A percentile compares a stretch with the other conserved stretches of the same genome.
phyloP scores from a whole-genome alignment of 2,888 invertebrate genomes.

The Clivina fossor region DNA sequence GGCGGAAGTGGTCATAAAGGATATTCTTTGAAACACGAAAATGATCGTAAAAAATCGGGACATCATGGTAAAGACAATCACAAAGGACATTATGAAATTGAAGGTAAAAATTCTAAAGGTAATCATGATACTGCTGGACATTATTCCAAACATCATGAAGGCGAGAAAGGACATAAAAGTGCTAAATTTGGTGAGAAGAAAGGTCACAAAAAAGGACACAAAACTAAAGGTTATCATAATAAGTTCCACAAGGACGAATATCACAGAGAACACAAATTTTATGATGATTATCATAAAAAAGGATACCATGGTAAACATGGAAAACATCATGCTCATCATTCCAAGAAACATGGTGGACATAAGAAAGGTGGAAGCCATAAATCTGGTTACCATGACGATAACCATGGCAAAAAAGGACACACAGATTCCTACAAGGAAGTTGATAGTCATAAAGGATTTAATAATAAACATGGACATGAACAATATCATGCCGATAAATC shows the following conservation, averaged over 20 bases:
- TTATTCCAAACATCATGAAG: conserved; percentile 66
- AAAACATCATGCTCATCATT: conserved; percentile 66
- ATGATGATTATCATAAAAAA: conserved; percentile 71
- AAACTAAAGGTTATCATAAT: conserved; percentile 77
- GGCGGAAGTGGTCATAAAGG: conserved; percentile 57
- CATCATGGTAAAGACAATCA: conserved; percentile 62
- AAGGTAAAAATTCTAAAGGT: conserved; percentile 64
- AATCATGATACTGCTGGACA: conserved; percentile 66
- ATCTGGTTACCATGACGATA: conserved; percentile 62
- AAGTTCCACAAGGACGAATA: conserved; percentile 78
- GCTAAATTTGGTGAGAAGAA: conserved; percentile 73
- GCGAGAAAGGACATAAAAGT: conserved; percentile 67
- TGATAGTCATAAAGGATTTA: conserved; percentile 65
- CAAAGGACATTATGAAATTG: conserved; percentile 62
- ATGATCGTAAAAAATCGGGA: conserved; percentile 62
- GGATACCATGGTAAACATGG: conserved; percentile 71
- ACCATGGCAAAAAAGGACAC: conserved; percentile 66
- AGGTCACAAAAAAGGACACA: conserved; percentile 76
- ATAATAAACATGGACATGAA: conserved; percentile 64
- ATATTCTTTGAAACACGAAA: conserved; percentile 60
- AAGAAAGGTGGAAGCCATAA: conserved; percentile 68
- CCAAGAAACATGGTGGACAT: conserved; percentile 63
- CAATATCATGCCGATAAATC: conserved; percentile 62
- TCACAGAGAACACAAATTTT: conserved; percentile 77
- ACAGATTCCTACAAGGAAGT: conserved; percentile 67